Percentiles rank a stretch among this genome's conserved stretches.
These are phyloP conservation scores for Gambelia wislizenii DNA, from an alignment of 2,797 vertebrate species.

Conservation along the genomic window DNA sequence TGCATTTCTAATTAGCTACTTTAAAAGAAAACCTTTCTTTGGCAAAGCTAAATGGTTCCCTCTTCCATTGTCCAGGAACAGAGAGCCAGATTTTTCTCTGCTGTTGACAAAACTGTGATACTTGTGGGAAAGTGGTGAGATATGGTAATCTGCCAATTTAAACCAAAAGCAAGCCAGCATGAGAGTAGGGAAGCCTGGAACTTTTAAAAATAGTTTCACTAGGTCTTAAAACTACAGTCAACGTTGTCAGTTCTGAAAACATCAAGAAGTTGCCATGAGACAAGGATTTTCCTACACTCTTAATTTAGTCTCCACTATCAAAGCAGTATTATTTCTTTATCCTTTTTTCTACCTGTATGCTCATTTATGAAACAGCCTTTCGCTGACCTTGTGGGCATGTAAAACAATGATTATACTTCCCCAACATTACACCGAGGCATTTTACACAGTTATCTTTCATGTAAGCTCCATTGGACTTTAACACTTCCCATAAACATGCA, in stretches of 20 bases:
- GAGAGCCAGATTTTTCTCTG: slow-evolving; percentile 18
- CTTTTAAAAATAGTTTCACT: slow-evolving; percentile 1
- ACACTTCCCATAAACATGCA: no score
- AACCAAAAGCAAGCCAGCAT: background rate
- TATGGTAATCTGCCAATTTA: slow-evolving; percentile 48
- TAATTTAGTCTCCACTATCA: background rate
- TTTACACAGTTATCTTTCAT: no score
- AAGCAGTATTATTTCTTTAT: background rate
- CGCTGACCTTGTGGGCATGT: background rate
- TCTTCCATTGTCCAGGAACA: slow-evolving; percentile 17
- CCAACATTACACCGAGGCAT: no score
- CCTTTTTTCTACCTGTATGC: background rate
- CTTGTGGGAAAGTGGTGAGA: slow-evolving; percentile 32
- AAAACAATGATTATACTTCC: no score
- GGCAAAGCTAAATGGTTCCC: slow-evolving; percentile 32
- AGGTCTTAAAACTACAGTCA: background rate
- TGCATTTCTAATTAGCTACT: slow-evolving; percentile 10
- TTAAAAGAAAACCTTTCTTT: slow-evolving; percentile 42
- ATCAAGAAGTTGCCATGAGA: background rate
- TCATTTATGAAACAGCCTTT: background rate
- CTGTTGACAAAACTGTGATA: background rate
- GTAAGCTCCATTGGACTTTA: no score
- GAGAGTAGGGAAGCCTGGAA: slow-evolving; percentile 31
- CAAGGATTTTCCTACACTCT: background rate
- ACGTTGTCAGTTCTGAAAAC: background rate